phyloP scores from a whole-genome alignment of 2,797 vertebrate genomes.

The Melanotaenia parkinsoni region DNA sequence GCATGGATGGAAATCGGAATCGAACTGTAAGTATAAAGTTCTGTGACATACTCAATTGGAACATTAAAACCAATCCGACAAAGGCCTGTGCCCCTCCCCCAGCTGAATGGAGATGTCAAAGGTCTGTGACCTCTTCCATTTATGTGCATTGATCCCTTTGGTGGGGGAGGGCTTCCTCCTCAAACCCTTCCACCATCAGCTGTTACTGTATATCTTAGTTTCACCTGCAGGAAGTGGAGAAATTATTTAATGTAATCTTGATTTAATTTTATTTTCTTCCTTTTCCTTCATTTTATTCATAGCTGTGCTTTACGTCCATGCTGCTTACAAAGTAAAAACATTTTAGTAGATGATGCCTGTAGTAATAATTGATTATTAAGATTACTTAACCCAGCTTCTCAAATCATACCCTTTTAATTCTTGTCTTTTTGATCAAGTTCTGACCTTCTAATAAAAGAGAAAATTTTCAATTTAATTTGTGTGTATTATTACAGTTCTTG shows the following conservation, averaged over 20 bases:
- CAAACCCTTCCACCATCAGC: conserved; percentile 72
- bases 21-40: conserved; percentile 61
- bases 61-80: conserved; percentile 82
- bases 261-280: neutral
- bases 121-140: conserved; percentile 85
- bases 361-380: neutral
- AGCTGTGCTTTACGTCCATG: neutral
- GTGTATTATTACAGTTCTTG: neutral
- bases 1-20: conserved; percentile 8
- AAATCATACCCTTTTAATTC: neutral
- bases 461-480: neutral
- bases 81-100: conserved; percentile 77
- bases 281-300: neutral
- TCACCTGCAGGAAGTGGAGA: conserved; percentile 69
- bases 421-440: neutral
- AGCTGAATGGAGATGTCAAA: conserved; percentile 82
- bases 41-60: conserved; percentile 76
- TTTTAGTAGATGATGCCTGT: neutral
- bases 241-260: neutral
- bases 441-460: no score
- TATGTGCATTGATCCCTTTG: conserved; percentile 83
- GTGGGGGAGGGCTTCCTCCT: conserved; percentile 67
- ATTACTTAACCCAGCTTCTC: neutral
- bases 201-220: conserved; percentile 79
- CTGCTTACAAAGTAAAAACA: neutral